Evolutionary conservation across 2,888 invertebrate species (phyloP).

Genomic region (Phasia obesa): DNA sequence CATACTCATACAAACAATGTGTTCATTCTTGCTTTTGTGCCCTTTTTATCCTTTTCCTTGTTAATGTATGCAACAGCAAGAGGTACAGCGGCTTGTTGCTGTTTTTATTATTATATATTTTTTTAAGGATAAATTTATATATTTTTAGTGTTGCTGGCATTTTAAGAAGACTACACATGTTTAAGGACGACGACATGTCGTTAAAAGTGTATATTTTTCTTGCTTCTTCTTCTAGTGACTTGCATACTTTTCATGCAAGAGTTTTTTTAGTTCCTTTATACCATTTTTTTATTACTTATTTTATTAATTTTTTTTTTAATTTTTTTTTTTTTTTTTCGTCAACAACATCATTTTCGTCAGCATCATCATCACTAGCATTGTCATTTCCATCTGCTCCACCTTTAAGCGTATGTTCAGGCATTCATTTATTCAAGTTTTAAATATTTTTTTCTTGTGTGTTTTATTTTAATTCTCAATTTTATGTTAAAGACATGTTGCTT

Average conservation of each 20-base stretch:
- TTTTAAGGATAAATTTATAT: conserved; percentile 27
- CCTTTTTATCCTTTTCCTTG: conserved; percentile 23
- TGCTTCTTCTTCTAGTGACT: conserved; percentile 29
- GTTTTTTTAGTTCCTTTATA: too few species aligned
- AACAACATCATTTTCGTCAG: conserved; percentile 4
- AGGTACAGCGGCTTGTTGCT: conserved; percentile 34
- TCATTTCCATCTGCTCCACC: conserved; percentile 40
- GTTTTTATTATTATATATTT: background rate
- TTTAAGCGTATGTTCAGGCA: conserved; percentile 1
- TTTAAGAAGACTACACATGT: conserved; percentile 55
- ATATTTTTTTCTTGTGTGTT: conserved; percentile 8
- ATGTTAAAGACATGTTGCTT: conserved; percentile 40
- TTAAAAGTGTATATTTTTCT: conserved; percentile 44
- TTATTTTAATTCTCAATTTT: conserved; percentile 60
- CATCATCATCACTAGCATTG: conserved; percentile 18
- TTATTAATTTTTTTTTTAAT: background rate
- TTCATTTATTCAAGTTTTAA: conserved; percentile 13
- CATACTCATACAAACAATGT: background rate
- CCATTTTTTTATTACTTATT: too few species aligned
- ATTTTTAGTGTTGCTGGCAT: conserved; percentile 28
- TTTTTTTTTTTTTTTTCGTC: conserved; percentile 14
- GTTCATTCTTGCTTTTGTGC: conserved; percentile 42
- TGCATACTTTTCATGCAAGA: background rate
- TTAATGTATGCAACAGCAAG: conserved; percentile 1
- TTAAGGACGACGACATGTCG: conserved; percentile 40